phyloP scores from a whole-genome alignment of 1,140 invertebrate genomes.

The Lasioglossum baleicum region DNA sequence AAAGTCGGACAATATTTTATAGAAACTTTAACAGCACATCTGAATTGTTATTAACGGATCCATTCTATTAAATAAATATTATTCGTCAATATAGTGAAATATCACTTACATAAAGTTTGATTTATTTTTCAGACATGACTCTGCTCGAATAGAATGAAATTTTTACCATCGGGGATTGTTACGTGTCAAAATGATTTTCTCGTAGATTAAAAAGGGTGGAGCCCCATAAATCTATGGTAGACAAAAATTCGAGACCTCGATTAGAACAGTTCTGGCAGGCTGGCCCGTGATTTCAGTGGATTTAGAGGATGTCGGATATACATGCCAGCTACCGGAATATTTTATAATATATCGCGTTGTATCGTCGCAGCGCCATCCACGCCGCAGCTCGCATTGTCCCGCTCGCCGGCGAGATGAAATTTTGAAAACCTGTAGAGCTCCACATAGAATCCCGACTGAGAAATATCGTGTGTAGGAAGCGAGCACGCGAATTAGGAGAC shows the following conservation, averaged over 20 bases:
- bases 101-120: no score
- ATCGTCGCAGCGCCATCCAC: neutral
- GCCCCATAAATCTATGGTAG: no score
- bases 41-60: no score
- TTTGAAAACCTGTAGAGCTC: slow-evolving; percentile 12
- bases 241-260: neutral
- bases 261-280: neutral
- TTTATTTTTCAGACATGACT: no score
- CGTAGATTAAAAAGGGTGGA: no score
- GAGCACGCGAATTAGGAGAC: slow-evolving; percentile 28
- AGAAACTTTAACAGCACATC: no score
- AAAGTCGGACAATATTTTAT: no score
- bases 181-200: no score
- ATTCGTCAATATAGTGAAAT: no score
- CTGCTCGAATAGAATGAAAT: no score
- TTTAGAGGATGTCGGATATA: slow-evolving; percentile 1
- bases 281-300: neutral
- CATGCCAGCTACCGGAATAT: neutral
- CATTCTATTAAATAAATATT: no score
- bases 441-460: neutral
- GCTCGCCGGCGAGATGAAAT: slow-evolving; percentile 5
- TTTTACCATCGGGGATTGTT: no score
- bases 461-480: neutral
- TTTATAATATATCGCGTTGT: slow-evolving; percentile 9
- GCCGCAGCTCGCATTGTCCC: neutral